These are phyloP conservation scores for Mamestra brassicae DNA, from an alignment of 2,888 invertebrate species.

Conservation along the genomic window DNA sequence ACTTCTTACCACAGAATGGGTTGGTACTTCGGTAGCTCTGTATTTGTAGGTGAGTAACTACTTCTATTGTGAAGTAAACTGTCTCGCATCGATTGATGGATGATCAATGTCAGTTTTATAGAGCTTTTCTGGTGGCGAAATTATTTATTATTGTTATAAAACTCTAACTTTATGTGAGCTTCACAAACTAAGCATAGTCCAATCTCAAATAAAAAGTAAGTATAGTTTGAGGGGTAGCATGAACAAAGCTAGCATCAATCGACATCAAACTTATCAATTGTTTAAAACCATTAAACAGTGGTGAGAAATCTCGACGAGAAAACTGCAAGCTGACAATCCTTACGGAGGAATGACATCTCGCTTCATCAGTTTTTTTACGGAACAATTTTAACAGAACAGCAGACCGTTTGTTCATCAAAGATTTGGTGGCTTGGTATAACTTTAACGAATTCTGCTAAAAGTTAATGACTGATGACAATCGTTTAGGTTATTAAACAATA, in stretches of 20 bases:
- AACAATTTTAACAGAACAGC: no score
- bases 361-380: no score
- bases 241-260: background rate
- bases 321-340: no score
- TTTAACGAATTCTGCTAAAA: background rate
- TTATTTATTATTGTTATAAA: no score
- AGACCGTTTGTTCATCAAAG: background rate
- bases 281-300: background rate
- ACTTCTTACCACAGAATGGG: slow-evolving; percentile 10
- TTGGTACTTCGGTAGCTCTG: background rate
- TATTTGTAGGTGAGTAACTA: slow-evolving; percentile 3
- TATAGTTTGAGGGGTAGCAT: background rate
- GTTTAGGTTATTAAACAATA: background rate
- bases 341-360: no score
- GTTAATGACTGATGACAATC: no score
- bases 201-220: background rate
- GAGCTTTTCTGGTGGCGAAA: no score
- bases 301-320: background rate
- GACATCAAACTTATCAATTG: background rate
- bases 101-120: background rate
- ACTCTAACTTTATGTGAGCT: no score
- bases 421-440: background rate
- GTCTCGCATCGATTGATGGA: slow-evolving; percentile 8
- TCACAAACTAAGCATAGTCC: background rate
- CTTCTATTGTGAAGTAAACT: slow-evolving; percentile 12